Evolutionary conservation across 2,797 vertebrate genomes (phyloP).

Genomic region (Notamacropus eugenii): DNA sequence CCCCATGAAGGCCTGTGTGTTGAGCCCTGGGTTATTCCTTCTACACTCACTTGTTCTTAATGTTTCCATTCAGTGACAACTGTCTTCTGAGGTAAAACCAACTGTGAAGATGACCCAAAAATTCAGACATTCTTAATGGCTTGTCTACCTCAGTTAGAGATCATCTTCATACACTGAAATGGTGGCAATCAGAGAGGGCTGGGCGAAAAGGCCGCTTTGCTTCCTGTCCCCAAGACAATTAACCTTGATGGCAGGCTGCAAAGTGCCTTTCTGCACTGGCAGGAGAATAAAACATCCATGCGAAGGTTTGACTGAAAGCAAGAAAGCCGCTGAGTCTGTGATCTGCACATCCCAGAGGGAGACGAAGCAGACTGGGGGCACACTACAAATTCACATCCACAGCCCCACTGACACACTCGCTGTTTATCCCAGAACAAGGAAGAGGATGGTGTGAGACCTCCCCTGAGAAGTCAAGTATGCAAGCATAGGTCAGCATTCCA

Average conservation of each 20-base stretch:
- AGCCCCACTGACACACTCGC: background rate
- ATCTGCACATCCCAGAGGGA: constrained; percentile 60
- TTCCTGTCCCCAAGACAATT: constrained; percentile 79
- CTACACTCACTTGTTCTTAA: constrained; percentile 7
- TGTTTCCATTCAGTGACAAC: constrained; percentile 67
- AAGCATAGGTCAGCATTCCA: too few species aligned
- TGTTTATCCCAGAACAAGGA: background rate
- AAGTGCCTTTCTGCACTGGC: constrained; percentile 70
- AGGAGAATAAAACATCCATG: constrained; percentile 77
- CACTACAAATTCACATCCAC: background rate
- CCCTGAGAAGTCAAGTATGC: too few species aligned
- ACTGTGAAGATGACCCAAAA: constrained; percentile 43
- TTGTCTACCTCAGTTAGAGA: constrained; percentile 67
- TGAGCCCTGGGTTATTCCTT: constrained; percentile 28
- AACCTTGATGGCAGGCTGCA: constrained; percentile 79
- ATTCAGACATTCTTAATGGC: constrained; percentile 51
- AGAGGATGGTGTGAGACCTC: too few species aligned
- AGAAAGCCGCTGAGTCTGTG: constrained; percentile 63
- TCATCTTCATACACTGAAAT: constrained; percentile 75
- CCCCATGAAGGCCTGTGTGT: background rate
- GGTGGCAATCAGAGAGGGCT: constrained; percentile 70
- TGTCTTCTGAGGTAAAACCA: constrained; percentile 65
- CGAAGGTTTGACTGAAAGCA: constrained; percentile 70
- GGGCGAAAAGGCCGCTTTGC: constrained; percentile 70
- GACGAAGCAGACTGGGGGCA: constrained; percentile 46